Base-by-base conservation (phyloP, 2,113 vertebrate genomes). In the Lepus europaeus region DNA sequence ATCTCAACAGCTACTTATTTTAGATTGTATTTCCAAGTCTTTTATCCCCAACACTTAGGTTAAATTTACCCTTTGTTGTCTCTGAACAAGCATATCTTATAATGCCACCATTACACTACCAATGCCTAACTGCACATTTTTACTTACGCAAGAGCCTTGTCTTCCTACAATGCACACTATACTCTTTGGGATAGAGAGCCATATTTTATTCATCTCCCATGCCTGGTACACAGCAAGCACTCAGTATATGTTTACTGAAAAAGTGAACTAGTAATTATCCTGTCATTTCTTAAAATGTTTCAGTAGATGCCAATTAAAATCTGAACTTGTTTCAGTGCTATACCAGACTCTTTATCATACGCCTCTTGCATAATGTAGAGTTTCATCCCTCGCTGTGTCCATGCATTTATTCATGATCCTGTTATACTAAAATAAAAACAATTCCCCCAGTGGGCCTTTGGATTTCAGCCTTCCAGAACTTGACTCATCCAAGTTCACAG, bases 401-500 rank as follows among this genome's bases (percentile, higher is more conserved):
- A 29, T 87, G n/a, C 8, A 89, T 86, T 95, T 97, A 90, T 93
- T 91, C 70, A 93, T 68, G 27, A 89, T 76, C 31, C 27, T 23
- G 17, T 91, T 56, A 80, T 59, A 84, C 29, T 91, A 91, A 94
- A 95, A 78, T 93, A 45, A 66, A 93, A 88, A 19, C 68, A 45
- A 1, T 89, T 87, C 11, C 68, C 53, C 25, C 49, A 51, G 29
- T 36, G 31, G 20, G 6, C 27, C 20, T 79, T 81, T 72, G 10
- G 23, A 25, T 87, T 96, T 89, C 69, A 86, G 79, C 3, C 53
- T 94, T 95, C 66, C 39, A 87, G 70, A 29, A 53, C 70, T 89
- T 78, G 70, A 70, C 76, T 97, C 90, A 85, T 82, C 72, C 59
- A 92, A 61, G 61, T 94, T 95, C 73, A 86, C 27, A 86, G 91